These are phyloP conservation scores for Aradophagus sp. DNA, from an alignment of 1,140 invertebrate species.

Conservation along the genomic window DNA sequence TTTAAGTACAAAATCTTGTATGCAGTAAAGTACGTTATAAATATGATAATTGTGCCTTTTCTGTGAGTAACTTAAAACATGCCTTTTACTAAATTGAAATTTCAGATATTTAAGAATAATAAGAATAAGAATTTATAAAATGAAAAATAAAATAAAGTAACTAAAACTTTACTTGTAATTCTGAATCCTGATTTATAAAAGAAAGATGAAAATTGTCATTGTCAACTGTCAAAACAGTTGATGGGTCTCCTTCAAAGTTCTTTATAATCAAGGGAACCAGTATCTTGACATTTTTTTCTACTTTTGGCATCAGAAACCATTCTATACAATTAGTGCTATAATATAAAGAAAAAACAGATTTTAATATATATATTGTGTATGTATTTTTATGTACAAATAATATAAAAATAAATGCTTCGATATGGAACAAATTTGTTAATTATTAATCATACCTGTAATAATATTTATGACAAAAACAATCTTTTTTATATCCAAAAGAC, in stretches of 20 bases:
- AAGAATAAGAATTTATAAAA: background rate
- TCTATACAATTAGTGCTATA: slow-evolving; percentile 79
- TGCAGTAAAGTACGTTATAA: too few relatives aligned
- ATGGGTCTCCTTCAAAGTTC: slow-evolving; percentile 77
- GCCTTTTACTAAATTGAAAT: too few relatives aligned
- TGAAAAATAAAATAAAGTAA: background rate
- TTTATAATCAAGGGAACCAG: slow-evolving; percentile 76
- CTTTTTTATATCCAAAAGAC: slow-evolving; percentile 81
- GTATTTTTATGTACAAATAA: background rate
- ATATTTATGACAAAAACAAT: slow-evolving; percentile 80
- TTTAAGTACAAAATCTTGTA: too few relatives aligned
- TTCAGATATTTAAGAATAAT: slow-evolving; percentile 2
- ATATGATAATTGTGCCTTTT: too few relatives aligned
- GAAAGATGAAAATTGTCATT: slow-evolving; percentile 70
- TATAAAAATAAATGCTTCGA: slow-evolving; percentile 1
- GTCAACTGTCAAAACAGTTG: slow-evolving; percentile 73
- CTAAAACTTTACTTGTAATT: slow-evolving; percentile 20
- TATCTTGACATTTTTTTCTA: slow-evolving; percentile 77
- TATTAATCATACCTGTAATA: slow-evolving; percentile 78
- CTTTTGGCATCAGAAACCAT: slow-evolving; percentile 81
- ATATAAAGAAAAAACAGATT: slow-evolving; percentile 2
- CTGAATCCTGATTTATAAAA: slow-evolving; percentile 41
- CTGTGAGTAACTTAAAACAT: too few relatives aligned
- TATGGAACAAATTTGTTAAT: background rate
- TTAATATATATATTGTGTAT: too few relatives aligned